phyloP scores from a whole-genome alignment of 2,888 invertebrate genomes.

The Eucera pruinosa region DNA sequence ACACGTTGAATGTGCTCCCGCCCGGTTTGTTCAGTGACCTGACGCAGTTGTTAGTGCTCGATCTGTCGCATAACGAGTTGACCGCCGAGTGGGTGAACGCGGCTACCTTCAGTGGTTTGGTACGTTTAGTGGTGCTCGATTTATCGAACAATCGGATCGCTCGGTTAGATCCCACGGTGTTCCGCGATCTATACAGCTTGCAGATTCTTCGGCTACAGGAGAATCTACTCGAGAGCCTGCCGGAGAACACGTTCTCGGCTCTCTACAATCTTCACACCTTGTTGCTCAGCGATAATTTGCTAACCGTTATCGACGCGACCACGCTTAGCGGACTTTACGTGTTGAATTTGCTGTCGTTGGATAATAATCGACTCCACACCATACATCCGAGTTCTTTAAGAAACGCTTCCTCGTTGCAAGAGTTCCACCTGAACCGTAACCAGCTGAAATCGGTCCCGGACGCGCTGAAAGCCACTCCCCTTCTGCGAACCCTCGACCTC shows the following conservation, averaged over 20 bases:
- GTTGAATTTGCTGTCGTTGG: conserved; percentile 91
- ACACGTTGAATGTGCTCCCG: conserved; percentile 92
- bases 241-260: conserved; percentile 91
- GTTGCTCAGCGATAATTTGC: conserved; percentile 92
- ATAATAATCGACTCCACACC: conserved; percentile 91
- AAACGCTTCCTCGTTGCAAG: conserved; percentile 92
- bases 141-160: conserved; percentile 91
- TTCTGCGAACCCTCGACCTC: conserved; percentile 92
- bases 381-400: conserved; percentile 91
- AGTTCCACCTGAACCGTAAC: conserved; percentile 93
- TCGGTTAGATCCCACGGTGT: conserved; percentile 90
- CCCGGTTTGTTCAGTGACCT: conserved; percentile 92
- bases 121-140: conserved; percentile 91
- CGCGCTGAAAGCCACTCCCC: conserved; percentile 90
- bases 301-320: conserved; percentile 90
- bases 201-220: conserved; percentile 93
- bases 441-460: conserved; percentile 90
- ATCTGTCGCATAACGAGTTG: conserved; percentile 91
- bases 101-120: conserved; percentile 91
- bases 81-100: conserved; percentile 93
- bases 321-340: conserved; percentile 91
- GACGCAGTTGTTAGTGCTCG: conserved; percentile 90
- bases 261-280: conserved; percentile 92
- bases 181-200: conserved; percentile 91
- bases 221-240: conserved; percentile 90